A percentile compares a stretch with the other conserved stretches of the same genome.
These are phyloP conservation scores for Pantherophis guttatus DNA, from an alignment of 2,113 vertebrate genomes.

Conservation along the genomic window DNA sequence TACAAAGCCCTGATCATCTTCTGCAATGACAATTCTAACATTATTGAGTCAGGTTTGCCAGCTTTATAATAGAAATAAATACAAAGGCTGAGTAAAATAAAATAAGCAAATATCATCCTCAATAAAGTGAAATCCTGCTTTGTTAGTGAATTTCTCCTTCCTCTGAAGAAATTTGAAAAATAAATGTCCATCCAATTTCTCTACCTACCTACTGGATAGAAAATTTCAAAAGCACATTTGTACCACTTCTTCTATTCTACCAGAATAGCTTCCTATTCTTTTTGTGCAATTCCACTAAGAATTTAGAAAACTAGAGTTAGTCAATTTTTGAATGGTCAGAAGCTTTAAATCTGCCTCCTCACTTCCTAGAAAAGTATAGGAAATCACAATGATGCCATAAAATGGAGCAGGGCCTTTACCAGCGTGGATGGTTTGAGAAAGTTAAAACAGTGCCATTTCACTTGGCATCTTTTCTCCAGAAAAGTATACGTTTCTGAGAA, in stretches of 20 bases:
- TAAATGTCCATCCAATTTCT: not conserved
- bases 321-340: not conserved
- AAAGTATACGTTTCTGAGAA: not conserved
- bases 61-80: conserved; percentile 16
- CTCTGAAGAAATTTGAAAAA: not conserved
- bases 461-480: not conserved
- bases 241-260: not conserved
- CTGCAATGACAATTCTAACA: conserved; percentile 14
- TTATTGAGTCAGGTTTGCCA: conserved; percentile 39
- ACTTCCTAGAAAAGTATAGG: not conserved
- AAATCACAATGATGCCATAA: not conserved
- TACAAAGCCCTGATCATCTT: not conserved
- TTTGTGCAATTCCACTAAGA: not conserved
- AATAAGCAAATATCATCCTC: not conserved
- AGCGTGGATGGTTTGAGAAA: not conserved
- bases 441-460: not conserved
- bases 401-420: not conserved
- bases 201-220: not conserved
- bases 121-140: not conserved
- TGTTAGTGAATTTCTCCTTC: not conserved
- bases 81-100: not conserved
- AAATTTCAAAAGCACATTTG: not conserved
- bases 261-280: not conserved
- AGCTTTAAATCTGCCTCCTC: not conserved
- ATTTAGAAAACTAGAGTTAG: not conserved